These are phyloP conservation scores for Rutilus rutilus DNA, from an alignment of 2,113 vertebrate species.

Conservation along the genomic window DNA sequence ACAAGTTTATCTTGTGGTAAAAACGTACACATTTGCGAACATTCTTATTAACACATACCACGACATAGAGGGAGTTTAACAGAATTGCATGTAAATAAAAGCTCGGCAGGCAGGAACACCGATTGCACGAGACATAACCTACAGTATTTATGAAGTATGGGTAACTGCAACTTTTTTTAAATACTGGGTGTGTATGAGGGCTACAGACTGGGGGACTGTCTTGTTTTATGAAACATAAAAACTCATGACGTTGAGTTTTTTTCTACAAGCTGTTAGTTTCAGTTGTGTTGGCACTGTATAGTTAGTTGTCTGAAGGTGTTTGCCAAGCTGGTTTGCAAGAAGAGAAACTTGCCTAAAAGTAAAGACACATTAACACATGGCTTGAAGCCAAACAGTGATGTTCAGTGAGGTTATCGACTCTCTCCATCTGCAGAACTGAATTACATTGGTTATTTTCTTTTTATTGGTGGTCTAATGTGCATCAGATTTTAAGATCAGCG, in stretches of 20 bases:
- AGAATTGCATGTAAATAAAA: not conserved
- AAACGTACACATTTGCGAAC: not conserved
- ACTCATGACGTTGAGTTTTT: not conserved
- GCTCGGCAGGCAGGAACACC: not conserved
- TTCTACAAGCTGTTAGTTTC: constrained; percentile 1
- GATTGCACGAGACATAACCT: not conserved
- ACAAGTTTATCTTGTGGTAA: not conserved
- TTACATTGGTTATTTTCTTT: not conserved
- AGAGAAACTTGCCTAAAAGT: not conserved
- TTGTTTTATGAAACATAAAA: not conserved
- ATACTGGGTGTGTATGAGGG: no score
- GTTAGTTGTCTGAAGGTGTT: not conserved
- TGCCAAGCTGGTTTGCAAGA: not conserved
- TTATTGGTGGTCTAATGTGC: not conserved
- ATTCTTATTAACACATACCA: not conserved
- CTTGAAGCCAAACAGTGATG: not conserved
- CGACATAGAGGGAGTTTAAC: not conserved
- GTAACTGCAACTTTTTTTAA: not conserved
- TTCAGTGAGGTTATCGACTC: not conserved
- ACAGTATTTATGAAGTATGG: not conserved
- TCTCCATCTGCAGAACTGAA: no score
- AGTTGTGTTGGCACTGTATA: not conserved
- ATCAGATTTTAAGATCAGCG: not conserved
- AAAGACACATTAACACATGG: not conserved
- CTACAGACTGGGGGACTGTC: not conserved